Evolutionary conservation across 2,888 invertebrate species (phyloP).

Genomic region (Exocentrus adspersus): DNA sequence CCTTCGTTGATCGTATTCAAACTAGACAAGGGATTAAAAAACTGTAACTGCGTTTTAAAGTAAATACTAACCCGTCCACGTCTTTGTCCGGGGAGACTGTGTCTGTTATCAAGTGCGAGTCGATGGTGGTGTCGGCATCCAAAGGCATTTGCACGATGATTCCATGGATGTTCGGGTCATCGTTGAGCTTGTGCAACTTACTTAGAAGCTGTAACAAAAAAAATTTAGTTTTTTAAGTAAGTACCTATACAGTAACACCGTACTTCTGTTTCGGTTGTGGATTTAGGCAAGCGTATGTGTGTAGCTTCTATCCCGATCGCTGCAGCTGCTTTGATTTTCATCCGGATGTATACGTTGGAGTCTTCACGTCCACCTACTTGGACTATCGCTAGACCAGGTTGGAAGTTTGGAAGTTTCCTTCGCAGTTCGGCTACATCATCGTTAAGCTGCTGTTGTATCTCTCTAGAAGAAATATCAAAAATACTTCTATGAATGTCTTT

Average conservation of each 20-base stretch:
- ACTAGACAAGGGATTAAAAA: conserved; percentile 56
- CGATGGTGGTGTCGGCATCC: conserved; percentile 83
- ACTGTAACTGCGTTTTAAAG: not conserved
- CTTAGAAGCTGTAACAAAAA: conserved; percentile 79
- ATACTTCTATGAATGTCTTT: too few species aligned
- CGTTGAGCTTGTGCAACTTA: conserved; percentile 80
- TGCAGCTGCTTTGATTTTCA: conserved; percentile 92
- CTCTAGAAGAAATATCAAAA: conserved; percentile 66
- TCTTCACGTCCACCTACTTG: conserved; percentile 97
- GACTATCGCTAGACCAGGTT: conserved; percentile 87
- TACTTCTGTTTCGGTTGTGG: conserved; percentile 84
- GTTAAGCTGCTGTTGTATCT: conserved; percentile 76
- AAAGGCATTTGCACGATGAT: conserved; percentile 98
- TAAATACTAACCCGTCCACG: conserved; percentile 86
- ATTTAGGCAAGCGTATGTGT: conserved; percentile 81
- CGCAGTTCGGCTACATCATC: conserved; percentile 72
- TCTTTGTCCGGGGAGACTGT: conserved; percentile 90
- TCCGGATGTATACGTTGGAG: conserved; percentile 97
- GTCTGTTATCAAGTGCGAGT: conserved; percentile 88
- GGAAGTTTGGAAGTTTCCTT: conserved; percentile 70
- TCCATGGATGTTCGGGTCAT: conserved; percentile 86
- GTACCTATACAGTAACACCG: too few species aligned
- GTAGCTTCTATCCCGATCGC: conserved; percentile 89
- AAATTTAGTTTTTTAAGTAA: too few species aligned
- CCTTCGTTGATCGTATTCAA: conserved; percentile 95